Conservation (phyloP, 2,888 invertebrate genomes). For the Tanaodytes sp. region DNA sequence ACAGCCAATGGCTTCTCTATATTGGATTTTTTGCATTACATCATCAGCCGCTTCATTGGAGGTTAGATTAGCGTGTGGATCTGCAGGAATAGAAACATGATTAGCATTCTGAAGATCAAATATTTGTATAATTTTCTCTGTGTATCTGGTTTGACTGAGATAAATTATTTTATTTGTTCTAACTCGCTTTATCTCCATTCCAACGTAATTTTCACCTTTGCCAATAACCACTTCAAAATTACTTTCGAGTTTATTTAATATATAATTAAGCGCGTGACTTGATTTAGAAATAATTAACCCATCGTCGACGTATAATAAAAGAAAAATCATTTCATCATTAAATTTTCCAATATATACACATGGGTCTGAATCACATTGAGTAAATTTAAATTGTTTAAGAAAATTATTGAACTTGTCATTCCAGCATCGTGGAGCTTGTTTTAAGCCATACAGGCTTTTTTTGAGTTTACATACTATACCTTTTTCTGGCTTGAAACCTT, state of each 20-base stretch:
- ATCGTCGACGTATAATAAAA: neutral
- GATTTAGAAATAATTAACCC: neutral
- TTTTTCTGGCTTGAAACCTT: conserved; percentile 14
- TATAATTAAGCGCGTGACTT: neutral
- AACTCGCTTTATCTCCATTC: conserved; percentile 34
- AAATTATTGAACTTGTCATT: conserved; percentile 14
- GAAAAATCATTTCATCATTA: neutral
- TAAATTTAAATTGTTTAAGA: neutral
- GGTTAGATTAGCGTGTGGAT: neutral
- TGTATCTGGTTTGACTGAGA: conserved; percentile 28
- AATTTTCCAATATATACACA: neutral
- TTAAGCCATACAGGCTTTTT: conserved; percentile 29
- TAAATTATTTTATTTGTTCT: conserved; percentile 19
- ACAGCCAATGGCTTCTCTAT: conserved; percentile 16
- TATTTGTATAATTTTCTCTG: neutral
- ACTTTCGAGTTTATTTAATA: neutral
- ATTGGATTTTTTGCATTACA: neutral
- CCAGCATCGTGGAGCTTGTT: conserved; percentile 31
- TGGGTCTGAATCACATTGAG: neutral
- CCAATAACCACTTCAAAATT: neutral
- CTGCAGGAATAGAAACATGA: neutral
- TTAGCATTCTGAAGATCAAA: neutral
- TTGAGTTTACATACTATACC: conserved; percentile 26
- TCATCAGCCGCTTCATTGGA: neutral
- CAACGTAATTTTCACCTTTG: neutral